These are phyloP conservation scores for Ophion slaviceki DNA, from an alignment of 2,888 invertebrate species.

Conservation along the genomic window DNA sequence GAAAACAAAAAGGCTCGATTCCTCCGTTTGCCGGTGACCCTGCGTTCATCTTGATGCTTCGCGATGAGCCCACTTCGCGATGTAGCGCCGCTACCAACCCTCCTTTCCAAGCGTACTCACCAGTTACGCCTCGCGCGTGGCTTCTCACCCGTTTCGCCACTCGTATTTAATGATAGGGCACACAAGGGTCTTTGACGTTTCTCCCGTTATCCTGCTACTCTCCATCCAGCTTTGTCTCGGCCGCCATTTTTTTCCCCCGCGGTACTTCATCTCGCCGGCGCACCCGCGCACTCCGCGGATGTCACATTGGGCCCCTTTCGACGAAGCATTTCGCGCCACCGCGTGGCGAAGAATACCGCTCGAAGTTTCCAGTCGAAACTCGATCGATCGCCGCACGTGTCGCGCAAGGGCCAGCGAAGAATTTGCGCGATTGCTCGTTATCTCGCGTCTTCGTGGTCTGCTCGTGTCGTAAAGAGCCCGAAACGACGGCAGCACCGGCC, in stretches of 20 bases:
- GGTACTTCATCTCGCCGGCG: background rate
- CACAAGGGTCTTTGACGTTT: background rate
- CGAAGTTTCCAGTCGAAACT: background rate
- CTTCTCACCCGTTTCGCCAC: background rate
- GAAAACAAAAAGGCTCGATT: slow-evolving; percentile 60
- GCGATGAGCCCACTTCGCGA: slow-evolving; percentile 26
- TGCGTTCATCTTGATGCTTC: slow-evolving; percentile 34
- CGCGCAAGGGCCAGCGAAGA: background rate
- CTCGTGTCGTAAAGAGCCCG: background rate
- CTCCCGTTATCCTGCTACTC: background rate
- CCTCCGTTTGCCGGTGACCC: slow-evolving; percentile 48
- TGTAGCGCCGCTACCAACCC: slow-evolving; percentile 20
- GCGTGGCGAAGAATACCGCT: background rate
- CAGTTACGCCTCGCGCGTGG: slow-evolving; percentile 15
- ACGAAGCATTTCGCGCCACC: background rate
- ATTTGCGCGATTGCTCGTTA: background rate
- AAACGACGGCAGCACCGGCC: slow-evolving; percentile 5
- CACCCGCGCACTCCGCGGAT: slow-evolving; percentile 38
- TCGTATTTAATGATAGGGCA: background rate
- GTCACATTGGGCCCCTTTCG: slow-evolving; percentile 17
- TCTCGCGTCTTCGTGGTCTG: background rate
- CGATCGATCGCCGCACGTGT: background rate
- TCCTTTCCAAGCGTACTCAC: slow-evolving; percentile 12
- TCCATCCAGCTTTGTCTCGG: slow-evolving; percentile 1
- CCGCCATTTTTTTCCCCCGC: slow-evolving; percentile 11